Conservation (phyloP, 2,113 vertebrate genomes). For the Lepus timidus region DNA sequence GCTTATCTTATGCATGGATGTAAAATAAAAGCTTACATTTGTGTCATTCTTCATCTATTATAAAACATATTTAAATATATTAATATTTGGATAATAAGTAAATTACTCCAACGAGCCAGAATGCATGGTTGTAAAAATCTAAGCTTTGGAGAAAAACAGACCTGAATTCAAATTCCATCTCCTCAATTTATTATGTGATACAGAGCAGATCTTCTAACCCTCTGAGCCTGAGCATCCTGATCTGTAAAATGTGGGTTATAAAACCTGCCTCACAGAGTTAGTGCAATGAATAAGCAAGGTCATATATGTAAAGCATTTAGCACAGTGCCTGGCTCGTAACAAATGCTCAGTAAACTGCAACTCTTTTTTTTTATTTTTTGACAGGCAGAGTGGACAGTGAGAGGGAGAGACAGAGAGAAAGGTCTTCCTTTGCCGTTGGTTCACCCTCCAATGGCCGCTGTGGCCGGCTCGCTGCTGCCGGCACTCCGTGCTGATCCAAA, state of each 20-base stretch:
- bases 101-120: not conserved
- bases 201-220: not conserved
- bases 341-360: not conserved
- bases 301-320: not conserved
- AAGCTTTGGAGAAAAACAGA: not conserved
- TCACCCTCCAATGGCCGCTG: too few species aligned
- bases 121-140: not conserved
- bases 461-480: too few species aligned
- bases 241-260: not conserved
- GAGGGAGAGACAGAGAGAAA: too few species aligned
- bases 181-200: not conserved
- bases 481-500: too few species aligned
- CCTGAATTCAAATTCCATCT: not conserved
- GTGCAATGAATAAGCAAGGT: slow-evolving; percentile 33
- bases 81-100: not conserved
- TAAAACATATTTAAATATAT: not conserved
- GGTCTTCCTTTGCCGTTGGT: too few species aligned
- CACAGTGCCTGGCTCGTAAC: not conserved
- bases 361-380: not conserved
- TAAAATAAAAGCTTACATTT: slow-evolving; percentile 15
- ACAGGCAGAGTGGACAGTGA: too few species aligned
- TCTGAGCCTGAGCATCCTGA: not conserved
- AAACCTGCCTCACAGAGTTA: not conserved
- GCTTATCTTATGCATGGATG: not conserved
- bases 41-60: not conserved